Evolutionary conservation across 2,113 vertebrate genomes (phyloP).

Genomic region (Chionomys nivalis): DNA sequence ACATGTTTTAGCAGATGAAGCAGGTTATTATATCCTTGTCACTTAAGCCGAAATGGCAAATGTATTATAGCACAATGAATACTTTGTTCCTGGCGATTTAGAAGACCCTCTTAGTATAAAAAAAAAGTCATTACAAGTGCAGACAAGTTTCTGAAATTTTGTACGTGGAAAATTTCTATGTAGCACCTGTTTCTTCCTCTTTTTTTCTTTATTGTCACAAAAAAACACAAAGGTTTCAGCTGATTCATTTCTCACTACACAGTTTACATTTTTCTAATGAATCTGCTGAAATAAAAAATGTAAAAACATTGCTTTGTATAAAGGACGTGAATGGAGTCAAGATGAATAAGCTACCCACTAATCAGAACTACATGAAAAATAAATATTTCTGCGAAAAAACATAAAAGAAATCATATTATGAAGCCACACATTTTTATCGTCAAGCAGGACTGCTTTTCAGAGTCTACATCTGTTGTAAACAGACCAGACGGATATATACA

Average conservation of each 20-base stretch:
- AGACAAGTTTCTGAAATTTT: constrained; percentile 63
- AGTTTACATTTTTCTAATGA: no score
- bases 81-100: constrained; percentile 40
- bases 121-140: constrained; percentile 31
- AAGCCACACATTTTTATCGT: constrained; percentile 71
- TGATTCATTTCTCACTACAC: no score
- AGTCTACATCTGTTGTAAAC: constrained; percentile 80
- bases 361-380: constrained; percentile 46
- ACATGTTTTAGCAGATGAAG: constrained; percentile 46
- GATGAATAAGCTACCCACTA: constrained; percentile 7
- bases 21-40: constrained; percentile 38
- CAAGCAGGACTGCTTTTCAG: constrained; percentile 73
- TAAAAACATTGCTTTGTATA: neutral
- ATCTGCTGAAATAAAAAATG: neutral
- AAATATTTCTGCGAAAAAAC: constrained; percentile 39
- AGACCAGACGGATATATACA: constrained; percentile 75
- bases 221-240: constrained; percentile 30
- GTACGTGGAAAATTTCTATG: neutral
- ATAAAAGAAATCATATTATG: constrained; percentile 66
- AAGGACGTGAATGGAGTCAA: constrained; percentile 44
- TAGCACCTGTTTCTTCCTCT: constrained; percentile 33
- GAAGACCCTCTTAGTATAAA: neutral
- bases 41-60: constrained; percentile 60
- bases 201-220: constrained; percentile 1
- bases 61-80: constrained; percentile 16